Base-by-base conservation (phyloP, 2,113 vertebrate species). In the Setophaga kirtlandii region DNA sequence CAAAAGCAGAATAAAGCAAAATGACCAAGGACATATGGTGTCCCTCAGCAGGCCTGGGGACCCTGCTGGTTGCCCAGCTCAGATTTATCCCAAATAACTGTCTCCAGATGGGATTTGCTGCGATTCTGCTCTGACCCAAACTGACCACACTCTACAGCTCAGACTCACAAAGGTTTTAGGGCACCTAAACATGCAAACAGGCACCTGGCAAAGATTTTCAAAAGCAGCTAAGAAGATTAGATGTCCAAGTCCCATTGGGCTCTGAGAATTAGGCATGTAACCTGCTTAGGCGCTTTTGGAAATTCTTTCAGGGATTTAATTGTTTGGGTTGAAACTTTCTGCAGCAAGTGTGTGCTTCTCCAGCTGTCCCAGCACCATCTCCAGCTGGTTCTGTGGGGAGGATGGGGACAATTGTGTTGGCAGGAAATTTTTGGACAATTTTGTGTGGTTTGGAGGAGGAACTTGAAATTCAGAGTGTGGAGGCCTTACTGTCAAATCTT, bases 141-240 rank as follows among this genome's bases (percentile, higher is more conserved):
- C 80, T 90, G 83, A 87, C 93, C 89, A 77, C 78, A 0, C 70
- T 79, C 62, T 4, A 4, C 59, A 94, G 95, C 86, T 90, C 83
- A 90, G 87, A 87, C 70, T 87, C 44, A 14, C 30, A 41, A 46
- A 63, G 64, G 83, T 89, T 91, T 94, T 87, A 68, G 64, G 64
- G 91, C 60, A 93, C 89, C 89, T 87, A 86, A 92, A 92, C 86
- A 74, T 67, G 89, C 86, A 78, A 85, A 70, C 27, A 41, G 74
- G 95, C 95, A 94, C 94, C 92, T 91, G 89, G 89, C 80, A 93
- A 95, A 91, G 96, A 90, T 93, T 89, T 94, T 83, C 77, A 59
- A 87, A 90, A 95, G 91, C 93, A 89, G 92, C 87, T 97, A 91
- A 97, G 78, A 6, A 90, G 96, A 95, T 96, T 94, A 94, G 41